Percentiles rank a stretch among this genome's conserved stretches.
phyloP scores from a whole-genome alignment of 2,888 invertebrate species.

The Erebia palarica region DNA sequence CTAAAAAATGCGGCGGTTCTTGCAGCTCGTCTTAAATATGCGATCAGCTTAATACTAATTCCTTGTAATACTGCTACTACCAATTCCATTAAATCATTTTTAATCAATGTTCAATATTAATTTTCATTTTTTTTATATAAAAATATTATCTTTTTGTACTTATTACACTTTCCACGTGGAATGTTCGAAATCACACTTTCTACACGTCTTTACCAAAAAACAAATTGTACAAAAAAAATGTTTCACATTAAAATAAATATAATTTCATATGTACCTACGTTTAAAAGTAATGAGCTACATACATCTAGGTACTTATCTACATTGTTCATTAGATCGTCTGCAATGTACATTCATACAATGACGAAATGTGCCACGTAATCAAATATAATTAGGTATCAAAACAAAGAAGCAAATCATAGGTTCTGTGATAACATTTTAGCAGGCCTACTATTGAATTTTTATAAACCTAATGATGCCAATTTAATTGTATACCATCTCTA shows the following conservation, averaged over 20 bases:
- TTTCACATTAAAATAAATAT: constrained; percentile 70
- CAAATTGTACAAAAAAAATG: constrained; percentile 54
- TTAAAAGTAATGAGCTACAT: constrained; percentile 48
- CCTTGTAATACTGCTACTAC: constrained; percentile 73
- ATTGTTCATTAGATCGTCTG: constrained; percentile 68
- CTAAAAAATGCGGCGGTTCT: not conserved
- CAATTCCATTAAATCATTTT: constrained; percentile 64
- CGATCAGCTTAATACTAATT: constrained; percentile 57
- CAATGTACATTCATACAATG: constrained; percentile 49
- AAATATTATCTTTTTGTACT: constrained; percentile 81
- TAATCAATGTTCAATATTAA: constrained; percentile 48
- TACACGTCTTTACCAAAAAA: constrained; percentile 59
- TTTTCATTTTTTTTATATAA: constrained; percentile 62
- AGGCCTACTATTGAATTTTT: not conserved
- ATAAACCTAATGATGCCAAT: no score
- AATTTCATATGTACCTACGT: constrained; percentile 59
- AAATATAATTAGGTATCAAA: constrained; percentile 27
- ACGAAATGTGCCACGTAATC: constrained; percentile 7
- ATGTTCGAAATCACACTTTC: constrained; percentile 77
- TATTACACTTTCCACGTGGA: constrained; percentile 76
- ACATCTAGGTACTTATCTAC: constrained; percentile 59
- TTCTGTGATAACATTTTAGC: constrained; percentile 8
- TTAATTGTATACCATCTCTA: no score
- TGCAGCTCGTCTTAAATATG: not conserved
- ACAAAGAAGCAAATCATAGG: constrained; percentile 20